These are phyloP conservation scores for Garra rufa DNA, from an alignment of 2,113 vertebrate species.

Conservation along the genomic window DNA sequence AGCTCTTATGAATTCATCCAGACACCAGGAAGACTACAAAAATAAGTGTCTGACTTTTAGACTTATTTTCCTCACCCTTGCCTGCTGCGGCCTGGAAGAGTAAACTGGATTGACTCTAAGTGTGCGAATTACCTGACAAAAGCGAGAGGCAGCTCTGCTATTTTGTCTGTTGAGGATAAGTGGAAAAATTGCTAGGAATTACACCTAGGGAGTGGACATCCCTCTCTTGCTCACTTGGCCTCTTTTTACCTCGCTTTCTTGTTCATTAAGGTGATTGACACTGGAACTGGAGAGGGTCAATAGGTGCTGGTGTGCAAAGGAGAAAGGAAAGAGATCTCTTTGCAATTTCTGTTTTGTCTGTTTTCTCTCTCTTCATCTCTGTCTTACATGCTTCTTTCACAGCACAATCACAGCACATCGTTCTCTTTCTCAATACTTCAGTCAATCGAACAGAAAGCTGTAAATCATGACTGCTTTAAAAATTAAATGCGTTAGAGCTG, in stretches of 20 bases:
- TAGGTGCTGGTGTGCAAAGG: constrained; percentile 17
- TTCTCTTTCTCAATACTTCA: constrained; percentile 7
- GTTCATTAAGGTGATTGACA: constrained; percentile 46
- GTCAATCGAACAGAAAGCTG: constrained; percentile 1
- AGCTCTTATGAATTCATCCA: constrained; percentile 19
- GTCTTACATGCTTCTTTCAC: background rate
- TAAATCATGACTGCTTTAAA: background rate
- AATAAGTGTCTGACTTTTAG: constrained; percentile 5
- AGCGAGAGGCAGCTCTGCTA: background rate
- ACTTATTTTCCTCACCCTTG: constrained; percentile 13
- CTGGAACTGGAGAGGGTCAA: constrained; percentile 27
- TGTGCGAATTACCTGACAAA: constrained; percentile 19
- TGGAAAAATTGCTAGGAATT: constrained; percentile 16
- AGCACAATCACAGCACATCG: background rate
- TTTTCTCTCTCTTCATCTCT: constrained; percentile 2
- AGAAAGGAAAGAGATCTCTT: constrained; percentile 30
- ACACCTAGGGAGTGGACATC: constrained; percentile 16
- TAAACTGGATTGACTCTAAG: constrained; percentile 8
- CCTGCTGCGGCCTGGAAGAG: background rate
- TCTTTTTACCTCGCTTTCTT: constrained; percentile 21
- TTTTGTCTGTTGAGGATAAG: constrained; percentile 8
- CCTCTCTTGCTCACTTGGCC: constrained; percentile 13
- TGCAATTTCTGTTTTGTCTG: constrained; percentile 11
- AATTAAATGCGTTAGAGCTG: background rate
- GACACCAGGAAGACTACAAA: constrained; percentile 17